phyloP scores from a whole-genome alignment of 2,888 invertebrate species.

The Odontocerum albicorne region DNA sequence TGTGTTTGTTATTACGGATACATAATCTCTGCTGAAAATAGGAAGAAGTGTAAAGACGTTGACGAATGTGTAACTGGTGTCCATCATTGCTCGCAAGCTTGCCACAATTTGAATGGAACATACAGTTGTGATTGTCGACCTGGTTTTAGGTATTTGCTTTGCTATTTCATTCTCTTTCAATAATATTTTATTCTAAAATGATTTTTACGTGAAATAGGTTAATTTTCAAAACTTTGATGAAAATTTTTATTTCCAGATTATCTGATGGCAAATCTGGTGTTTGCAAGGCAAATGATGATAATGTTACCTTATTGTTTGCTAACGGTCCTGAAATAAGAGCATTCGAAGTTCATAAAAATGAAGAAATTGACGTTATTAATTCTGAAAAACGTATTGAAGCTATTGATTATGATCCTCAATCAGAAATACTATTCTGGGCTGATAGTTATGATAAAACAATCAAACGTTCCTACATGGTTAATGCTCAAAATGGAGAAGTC shows the following conservation, averaged over 20 bases:
- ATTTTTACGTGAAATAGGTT: not conserved
- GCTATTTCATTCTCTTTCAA: not conserved
- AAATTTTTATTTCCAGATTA: constrained; percentile 47
- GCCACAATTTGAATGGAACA: constrained; percentile 88
- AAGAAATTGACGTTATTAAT: constrained; percentile 75
- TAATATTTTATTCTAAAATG: too few relatives aligned
- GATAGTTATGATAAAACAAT: constrained; percentile 90
- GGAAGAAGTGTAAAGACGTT: constrained; percentile 84
- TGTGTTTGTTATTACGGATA: constrained; percentile 89
- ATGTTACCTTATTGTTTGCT: constrained; percentile 71
- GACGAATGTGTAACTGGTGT: constrained; percentile 84
- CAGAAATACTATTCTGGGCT: constrained; percentile 93
- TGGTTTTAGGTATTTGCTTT: constrained; percentile 63
- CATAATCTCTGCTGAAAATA: constrained; percentile 76
- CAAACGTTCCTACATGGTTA: constrained; percentile 87
- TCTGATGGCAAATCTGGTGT: constrained; percentile 80
- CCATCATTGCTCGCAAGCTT: constrained; percentile 92
- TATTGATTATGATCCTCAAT: constrained; percentile 83
- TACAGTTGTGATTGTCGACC: constrained; percentile 85
- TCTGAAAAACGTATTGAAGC: constrained; percentile 90
- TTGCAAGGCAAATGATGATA: constrained; percentile 70
- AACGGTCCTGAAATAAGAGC: constrained; percentile 88
- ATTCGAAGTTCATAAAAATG: constrained; percentile 64
- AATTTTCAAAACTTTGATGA: not conserved
- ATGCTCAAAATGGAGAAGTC: constrained; percentile 73